These are phyloP conservation scores for Eulithis prunata DNA, from an alignment of 2,888 invertebrate species.

Conservation along the genomic window DNA sequence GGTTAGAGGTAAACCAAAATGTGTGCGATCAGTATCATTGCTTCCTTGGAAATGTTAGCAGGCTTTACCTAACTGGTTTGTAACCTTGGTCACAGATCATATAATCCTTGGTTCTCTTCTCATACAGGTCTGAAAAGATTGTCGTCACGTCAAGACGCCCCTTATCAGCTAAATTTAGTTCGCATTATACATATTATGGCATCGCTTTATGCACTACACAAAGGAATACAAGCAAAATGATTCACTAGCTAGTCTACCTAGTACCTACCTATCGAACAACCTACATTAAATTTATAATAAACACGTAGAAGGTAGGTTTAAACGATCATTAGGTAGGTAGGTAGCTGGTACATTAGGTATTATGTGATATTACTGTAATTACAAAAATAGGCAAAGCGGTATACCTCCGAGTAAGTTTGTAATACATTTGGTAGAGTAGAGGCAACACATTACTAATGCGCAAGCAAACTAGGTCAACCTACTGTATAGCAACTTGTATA, in stretches of 20 bases:
- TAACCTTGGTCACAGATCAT: too few species aligned
- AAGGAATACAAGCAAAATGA: slow-evolving; percentile 35
- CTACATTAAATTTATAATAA: slow-evolving; percentile 9
- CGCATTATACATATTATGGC: slow-evolving; percentile 18
- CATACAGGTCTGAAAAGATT: slow-evolving; percentile 13
- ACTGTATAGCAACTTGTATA: slow-evolving; percentile 45
- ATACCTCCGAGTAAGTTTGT: slow-evolving; percentile 7
- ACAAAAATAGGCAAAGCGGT: slow-evolving; percentile 31
- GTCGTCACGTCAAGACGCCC: slow-evolving; percentile 12
- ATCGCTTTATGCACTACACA: slow-evolving; percentile 28
- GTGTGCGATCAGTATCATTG: neutral
- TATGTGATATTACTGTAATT: neutral
- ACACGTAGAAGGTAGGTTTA: neutral
- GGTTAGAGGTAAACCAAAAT: too few species aligned
- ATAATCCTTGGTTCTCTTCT: slow-evolving; percentile 1
- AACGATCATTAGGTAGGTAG: neutral
- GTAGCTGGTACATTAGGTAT: too few species aligned
- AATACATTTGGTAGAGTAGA: slow-evolving; percentile 40
- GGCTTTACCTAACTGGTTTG: neutral
- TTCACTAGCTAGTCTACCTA: slow-evolving; percentile 34
- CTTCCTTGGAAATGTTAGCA: neutral
- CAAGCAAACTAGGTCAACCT: slow-evolving; percentile 45
- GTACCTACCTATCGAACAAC: too few species aligned
- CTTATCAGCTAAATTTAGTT: slow-evolving; percentile 29
- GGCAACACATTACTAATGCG: slow-evolving; percentile 37